phyloP scores from a whole-genome alignment of 2,113 vertebrate species.

The Peucedramus taeniatus region DNA sequence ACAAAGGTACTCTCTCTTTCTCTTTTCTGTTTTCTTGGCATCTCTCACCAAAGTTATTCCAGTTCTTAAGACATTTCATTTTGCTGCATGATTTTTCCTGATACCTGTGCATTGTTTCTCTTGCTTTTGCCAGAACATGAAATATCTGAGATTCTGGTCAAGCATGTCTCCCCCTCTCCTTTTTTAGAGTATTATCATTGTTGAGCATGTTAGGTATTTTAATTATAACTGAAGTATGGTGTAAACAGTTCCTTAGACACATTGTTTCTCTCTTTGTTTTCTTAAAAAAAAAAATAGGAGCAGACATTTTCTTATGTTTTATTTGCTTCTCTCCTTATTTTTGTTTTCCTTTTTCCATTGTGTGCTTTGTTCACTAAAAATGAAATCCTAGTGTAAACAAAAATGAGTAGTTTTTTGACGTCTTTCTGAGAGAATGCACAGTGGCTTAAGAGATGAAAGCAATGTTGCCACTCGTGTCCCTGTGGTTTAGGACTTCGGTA shows the following conservation, averaged over 20 bases:
- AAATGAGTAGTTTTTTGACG: not conserved
- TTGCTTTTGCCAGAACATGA: conserved; percentile 1
- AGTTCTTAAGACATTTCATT: conserved; percentile 40
- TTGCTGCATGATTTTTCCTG: conserved; percentile 66
- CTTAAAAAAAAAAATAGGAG: not conserved
- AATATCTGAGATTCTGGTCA: not conserved
- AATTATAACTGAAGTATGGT: not conserved
- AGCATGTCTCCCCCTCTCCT: not conserved
- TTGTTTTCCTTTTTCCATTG: not conserved
- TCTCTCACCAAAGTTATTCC: conserved; percentile 36
- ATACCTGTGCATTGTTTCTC: not conserved
- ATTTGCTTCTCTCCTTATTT: not conserved
- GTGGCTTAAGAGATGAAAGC: not conserved
- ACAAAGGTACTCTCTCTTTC: conserved; percentile 80
- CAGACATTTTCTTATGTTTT: not conserved
- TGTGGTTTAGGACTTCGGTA: not conserved
- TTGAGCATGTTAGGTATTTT: not conserved
- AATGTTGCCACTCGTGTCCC: not conserved
- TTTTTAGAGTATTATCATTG: not conserved
- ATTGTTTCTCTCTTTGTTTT: not conserved
- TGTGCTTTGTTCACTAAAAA: not conserved
- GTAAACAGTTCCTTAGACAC: not conserved
- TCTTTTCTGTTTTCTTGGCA: conserved; percentile 63
- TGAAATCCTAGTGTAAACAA: not conserved
- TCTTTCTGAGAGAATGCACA: not conserved